Evolutionary conservation across 30 jellyfish, hydroid and myxozoan genomes (phyloP), one percentile per base, ranked within the genome.

Genomic region (Phacellophora camtschatica): DNA sequence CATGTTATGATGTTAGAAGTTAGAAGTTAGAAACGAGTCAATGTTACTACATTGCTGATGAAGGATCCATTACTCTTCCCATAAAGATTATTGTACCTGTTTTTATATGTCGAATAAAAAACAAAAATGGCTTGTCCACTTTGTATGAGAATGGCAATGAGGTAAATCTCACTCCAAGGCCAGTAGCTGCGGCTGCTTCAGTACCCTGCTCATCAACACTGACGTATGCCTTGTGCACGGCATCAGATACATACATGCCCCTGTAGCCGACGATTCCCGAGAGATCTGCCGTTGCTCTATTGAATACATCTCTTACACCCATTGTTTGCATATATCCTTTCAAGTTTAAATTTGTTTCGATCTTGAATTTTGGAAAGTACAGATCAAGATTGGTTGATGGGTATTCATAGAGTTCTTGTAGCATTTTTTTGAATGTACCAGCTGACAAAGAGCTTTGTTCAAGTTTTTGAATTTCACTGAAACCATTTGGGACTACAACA

Each of bases 121-220:
- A 85, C 72, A 85, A 28, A 74, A 85, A 85, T 31, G 96, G 96
- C 48, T 58, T 50, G 82, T 85, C 67, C 51, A 75, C 75, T 19
- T 18, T 75, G 80, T 74, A 61, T 66, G 77, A 85, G 82, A 64
- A 75, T n/a, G 90, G 90, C 42, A 85, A 53, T 37, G 78, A 33
- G 23, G 74, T 34, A 7, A 68, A 58, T 32, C 24, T 67, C 4
- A 85, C 65, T 8, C n/a, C 41, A 41, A 74, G 54, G 39, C 90
- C 96, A 7, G 96, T 85, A 16, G 96, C 95, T 8, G 89, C 96
- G 3, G 96, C 96, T 16, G 96, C 96, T 30, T 85, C 96, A 7
- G 96, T 85, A 62, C 96, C 96, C 37, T 74, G 80, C 51, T 85
- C 96, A 69, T 85, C 86, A 8, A 85, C 96, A 9, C 41, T 76